Percentiles rank a stretch among this genome's conserved stretches.
Conservation (phyloP, 2,888 invertebrate species). For the Acleris holmiana region DNA sequence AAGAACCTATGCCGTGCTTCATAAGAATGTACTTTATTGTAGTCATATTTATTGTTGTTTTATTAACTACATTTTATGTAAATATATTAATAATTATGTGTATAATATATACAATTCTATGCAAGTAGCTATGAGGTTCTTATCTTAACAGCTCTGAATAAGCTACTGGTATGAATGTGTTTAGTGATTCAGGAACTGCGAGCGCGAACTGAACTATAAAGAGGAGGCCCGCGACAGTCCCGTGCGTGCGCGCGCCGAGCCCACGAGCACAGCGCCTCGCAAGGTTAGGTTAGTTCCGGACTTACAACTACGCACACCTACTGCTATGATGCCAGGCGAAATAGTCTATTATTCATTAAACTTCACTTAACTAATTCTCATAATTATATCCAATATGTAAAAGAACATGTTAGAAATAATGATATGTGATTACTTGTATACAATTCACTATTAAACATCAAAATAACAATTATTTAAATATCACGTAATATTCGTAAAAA, state of each 20-base stretch:
- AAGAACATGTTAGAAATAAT: slow-evolving; percentile 69
- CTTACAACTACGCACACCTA: not conserved
- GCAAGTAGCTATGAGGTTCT: not conserved
- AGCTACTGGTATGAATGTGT: not conserved
- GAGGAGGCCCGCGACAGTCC: no score
- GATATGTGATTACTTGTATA: slow-evolving; percentile 79
- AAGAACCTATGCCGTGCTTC: slow-evolving; percentile 50
- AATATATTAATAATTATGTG: not conserved
- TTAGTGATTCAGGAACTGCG: slow-evolving; percentile 6
- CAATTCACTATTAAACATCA: slow-evolving; percentile 72
- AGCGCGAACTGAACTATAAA: no score
- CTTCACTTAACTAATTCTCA: slow-evolving; percentile 45
- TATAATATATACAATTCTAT: not conserved
- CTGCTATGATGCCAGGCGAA: not conserved
- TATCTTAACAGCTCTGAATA: not conserved
- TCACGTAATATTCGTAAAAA: slow-evolving; percentile 81
- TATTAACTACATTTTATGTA: not conserved
- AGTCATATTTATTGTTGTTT: not conserved
- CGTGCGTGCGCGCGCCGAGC: no score
- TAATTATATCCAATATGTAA: slow-evolving; percentile 40
- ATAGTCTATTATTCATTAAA: slow-evolving; percentile 15
- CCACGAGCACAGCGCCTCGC: no score
- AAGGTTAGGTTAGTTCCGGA: not conserved
- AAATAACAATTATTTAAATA: slow-evolving; percentile 76
- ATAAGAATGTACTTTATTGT: slow-evolving; percentile 44